Percentiles rank a stretch among this genome's conserved stretches.
phyloP scores from a whole-genome alignment of 2,888 invertebrate genomes.

The Andrena camellia region DNA sequence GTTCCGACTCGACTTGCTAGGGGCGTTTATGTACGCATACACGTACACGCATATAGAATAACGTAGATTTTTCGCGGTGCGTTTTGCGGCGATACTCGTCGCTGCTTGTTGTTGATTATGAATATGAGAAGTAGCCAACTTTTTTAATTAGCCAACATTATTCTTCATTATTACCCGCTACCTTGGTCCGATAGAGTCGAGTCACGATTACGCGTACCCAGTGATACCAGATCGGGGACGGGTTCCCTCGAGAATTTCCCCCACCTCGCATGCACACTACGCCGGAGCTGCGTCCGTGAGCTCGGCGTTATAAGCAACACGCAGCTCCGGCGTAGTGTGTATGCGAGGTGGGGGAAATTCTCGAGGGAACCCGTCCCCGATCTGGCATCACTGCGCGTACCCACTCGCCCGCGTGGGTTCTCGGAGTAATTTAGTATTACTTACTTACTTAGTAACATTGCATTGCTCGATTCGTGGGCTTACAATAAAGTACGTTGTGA shows the following conservation, averaged over 20 bases:
- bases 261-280: too few species aligned
- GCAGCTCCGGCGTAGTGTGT: too few species aligned
- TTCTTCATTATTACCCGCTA: neutral
- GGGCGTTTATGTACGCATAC: neutral
- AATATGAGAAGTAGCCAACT: neutral
- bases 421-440: constrained; percentile 74
- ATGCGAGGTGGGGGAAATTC: too few species aligned
- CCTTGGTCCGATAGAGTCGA: neutral
- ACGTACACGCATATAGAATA: too few species aligned
- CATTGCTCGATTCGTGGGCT: constrained; percentile 77
- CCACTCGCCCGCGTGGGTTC: constrained; percentile 31
- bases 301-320: too few species aligned
- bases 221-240: too few species aligned
- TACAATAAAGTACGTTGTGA: constrained; percentile 80
- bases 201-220: neutral
- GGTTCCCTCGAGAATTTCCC: too few species aligned
- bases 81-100: neutral
- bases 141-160: neutral
- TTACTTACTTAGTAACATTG: constrained; percentile 76
- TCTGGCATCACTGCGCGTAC: too few species aligned
- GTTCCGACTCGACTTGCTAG: neutral
- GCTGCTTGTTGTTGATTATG: neutral
- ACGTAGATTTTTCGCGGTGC: too few species aligned
- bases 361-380: too few species aligned
- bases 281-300: too few species aligned